Evolutionary conservation across 2,888 invertebrate genomes (phyloP).

Genomic region (Disparrhopalites patrizii): DNA sequence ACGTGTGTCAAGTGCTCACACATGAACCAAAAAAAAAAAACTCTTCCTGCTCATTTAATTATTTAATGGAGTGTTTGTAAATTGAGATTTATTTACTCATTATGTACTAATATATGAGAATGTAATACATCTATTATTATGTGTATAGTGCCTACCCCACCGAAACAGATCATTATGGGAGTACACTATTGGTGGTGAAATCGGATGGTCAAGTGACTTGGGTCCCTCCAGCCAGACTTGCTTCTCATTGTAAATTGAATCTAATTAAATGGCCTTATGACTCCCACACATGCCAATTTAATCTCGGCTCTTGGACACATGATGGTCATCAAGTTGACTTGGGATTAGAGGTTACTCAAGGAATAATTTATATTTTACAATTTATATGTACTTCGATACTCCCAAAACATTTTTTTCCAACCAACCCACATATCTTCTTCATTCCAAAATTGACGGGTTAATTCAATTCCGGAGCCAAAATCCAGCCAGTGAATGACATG

Average conservation of each 20-base stretch:
- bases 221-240: constrained; percentile 66
- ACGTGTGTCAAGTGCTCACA: not conserved
- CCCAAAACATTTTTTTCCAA: too few relatives aligned
- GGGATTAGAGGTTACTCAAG: too few relatives aligned
- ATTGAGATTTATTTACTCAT: too few relatives aligned
- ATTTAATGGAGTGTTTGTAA: too few relatives aligned
- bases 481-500: too few relatives aligned
- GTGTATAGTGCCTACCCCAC: constrained; percentile 59
- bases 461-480: too few relatives aligned
- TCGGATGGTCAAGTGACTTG: constrained; percentile 58
- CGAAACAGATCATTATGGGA: constrained; percentile 60
- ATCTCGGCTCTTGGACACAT: constrained; percentile 71
- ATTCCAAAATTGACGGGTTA: too few relatives aligned
- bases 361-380: too few relatives aligned
- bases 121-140: constrained; percentile 19
- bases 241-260: constrained; percentile 63
- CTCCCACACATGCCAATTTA: constrained; percentile 62
- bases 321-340: constrained; percentile 58
- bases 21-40: not conserved
- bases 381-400: too few relatives aligned
- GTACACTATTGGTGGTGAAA: constrained; percentile 55
- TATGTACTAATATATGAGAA: constrained; percentile 9
- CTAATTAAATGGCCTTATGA: constrained; percentile 74
- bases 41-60: not conserved
- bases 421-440: too few relatives aligned